Base-by-base conservation (phyloP, 1,140 invertebrate species). In the Odontomachus brunneus region DNA sequence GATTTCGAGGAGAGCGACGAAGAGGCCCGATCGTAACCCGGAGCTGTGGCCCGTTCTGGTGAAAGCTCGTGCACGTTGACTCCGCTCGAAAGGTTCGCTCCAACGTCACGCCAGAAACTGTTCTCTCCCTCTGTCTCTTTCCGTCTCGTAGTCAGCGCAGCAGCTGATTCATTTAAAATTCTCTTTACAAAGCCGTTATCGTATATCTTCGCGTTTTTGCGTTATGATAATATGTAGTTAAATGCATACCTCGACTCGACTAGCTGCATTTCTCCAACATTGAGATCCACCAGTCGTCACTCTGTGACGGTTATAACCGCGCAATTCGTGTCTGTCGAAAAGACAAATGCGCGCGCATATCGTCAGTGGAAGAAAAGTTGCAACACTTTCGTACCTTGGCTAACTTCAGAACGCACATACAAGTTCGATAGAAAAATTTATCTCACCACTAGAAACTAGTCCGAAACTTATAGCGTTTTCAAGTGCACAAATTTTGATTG, bases 41-140 rank as follows among this genome's bases (percentile, higher is more conserved):
- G 29, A 71, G 85, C 78, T 65, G 66, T 57, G 26, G 72, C 22
- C 33, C 60, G 65, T 66, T 76, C 83, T 74, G 83, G 83, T 88
- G 86, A 88, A 88, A 88, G 87, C 86, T 69, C 62, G 59, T 87
- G 29, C 63, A 57, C 71, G 44, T 82, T 71, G 49, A 69, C 49
- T 86, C 82, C 78, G 51, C 51, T 76, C 65, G 69, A 84, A 87
- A 80, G 55, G 49, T 75, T 82, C 49, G 19, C 76, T 82, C 22
- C 48, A 51, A 49, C 74, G 11, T 65, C n/a, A 83, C 38, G 62
- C 74, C 51, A 74, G 57, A 71, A 86, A 84, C 65, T 57, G 63
- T 84, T 76, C 17, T 87, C 65, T 65, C 44, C 53, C 38, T 44
- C 38, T 44, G 0, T 44, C 38, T 44, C 9, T 44, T 44, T 4